Evolutionary conservation across 2,113 vertebrate genomes (phyloP).

Genomic region (Rhagologus leucostigma): DNA sequence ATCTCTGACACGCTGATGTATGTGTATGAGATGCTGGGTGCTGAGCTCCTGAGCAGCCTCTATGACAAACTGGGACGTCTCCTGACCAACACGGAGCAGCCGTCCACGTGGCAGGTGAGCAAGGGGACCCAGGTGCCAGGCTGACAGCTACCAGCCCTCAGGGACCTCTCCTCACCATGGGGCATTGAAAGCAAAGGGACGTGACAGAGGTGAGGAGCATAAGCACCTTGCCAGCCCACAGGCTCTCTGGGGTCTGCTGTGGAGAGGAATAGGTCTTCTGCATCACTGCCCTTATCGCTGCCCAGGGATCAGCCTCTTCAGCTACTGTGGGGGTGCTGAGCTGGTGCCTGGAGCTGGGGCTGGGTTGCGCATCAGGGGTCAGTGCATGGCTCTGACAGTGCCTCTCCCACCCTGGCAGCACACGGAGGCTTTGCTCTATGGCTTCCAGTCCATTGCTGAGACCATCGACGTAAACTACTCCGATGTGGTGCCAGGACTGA

Average conservation of each 20-base stretch:
- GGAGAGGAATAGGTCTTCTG: neutral
- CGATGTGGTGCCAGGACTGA: slow-evolving; percentile 94
- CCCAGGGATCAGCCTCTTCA: neutral
- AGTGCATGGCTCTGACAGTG: neutral
- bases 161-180: rapidly evolving
- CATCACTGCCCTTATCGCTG: neutral
- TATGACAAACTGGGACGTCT: slow-evolving; percentile 96
- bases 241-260: neutral
- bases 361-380: neutral
- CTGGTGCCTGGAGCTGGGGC: neutral
- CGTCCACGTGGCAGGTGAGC: slow-evolving; percentile 94
- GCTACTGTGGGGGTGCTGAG: neutral
- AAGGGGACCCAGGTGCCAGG: neutral
- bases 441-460: slow-evolving; percentile 98
- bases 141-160: neutral
- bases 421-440: slow-evolving; percentile 94
- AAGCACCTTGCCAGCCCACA: neutral
- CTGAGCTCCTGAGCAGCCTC: slow-evolving; percentile 96
- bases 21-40: slow-evolving; percentile 97
- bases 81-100: slow-evolving; percentile 90
- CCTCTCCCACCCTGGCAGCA: slow-evolving; percentile 75
- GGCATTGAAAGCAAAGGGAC: neutral
- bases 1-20: slow-evolving; percentile 99
- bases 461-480: slow-evolving; percentile 98
- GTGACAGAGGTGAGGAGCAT: neutral